These are phyloP conservation scores for Ernsta delagoae DNA, from an alignment of 2,888 invertebrate species.

Conservation along the genomic window DNA sequence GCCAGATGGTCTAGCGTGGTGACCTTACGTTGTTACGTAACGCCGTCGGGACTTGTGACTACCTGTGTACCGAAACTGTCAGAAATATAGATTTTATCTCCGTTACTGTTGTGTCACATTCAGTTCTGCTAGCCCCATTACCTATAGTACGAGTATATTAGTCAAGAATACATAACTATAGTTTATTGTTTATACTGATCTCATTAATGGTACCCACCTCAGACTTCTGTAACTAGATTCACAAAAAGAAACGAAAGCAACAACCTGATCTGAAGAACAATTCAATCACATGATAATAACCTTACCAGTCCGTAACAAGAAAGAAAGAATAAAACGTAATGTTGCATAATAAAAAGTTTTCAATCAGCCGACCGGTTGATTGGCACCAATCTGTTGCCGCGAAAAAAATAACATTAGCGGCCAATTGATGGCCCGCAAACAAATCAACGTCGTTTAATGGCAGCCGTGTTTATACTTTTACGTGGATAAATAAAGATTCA, in stretches of 20 bases:
- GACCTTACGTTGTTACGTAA: slow-evolving; percentile 25
- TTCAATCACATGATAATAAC: slow-evolving; percentile 26
- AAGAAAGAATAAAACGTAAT: slow-evolving; percentile 17
- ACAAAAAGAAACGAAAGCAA: slow-evolving; percentile 17
- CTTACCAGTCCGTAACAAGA: neutral
- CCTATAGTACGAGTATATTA: too few species aligned
- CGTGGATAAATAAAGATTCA: slow-evolving; percentile 31
- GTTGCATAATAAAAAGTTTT: slow-evolving; percentile 34
- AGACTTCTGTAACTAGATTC: neutral
- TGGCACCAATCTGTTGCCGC: slow-evolving; percentile 28
- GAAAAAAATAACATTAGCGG: slow-evolving; percentile 30
- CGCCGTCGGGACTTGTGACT: neutral
- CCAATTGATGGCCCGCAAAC: slow-evolving; percentile 25
- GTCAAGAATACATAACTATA: too few species aligned
- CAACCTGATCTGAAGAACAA: neutral
- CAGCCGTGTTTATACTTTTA: slow-evolving; percentile 25
- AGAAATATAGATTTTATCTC: slow-evolving; percentile 18
- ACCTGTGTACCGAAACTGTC: slow-evolving; percentile 2
- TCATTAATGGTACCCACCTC: too few species aligned
- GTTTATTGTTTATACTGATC: too few species aligned
- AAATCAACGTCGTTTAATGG: slow-evolving; percentile 28
- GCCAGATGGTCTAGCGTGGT: slow-evolving; percentile 55
- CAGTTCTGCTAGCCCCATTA: too few species aligned
- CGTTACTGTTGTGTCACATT: neutral
- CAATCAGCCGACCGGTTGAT: slow-evolving; percentile 33